phyloP scores from a whole-genome alignment of 1,140 invertebrate genomes.

The Acromyrmex charruanus region DNA sequence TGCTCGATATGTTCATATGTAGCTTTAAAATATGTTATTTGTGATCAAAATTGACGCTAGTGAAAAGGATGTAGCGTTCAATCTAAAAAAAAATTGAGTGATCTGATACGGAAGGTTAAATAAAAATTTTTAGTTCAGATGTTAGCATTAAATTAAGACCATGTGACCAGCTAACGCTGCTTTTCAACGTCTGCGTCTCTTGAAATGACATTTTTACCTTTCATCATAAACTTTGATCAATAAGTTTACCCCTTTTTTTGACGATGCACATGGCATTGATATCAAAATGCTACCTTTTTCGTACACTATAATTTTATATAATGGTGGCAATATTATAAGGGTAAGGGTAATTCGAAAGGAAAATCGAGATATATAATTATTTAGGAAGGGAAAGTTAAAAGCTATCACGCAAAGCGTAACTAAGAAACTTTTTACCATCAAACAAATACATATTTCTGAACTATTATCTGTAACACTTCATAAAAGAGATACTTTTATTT shows the following conservation, averaged over 20 bases:
- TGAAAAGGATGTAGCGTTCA: too few species aligned
- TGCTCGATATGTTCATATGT: too few species aligned
- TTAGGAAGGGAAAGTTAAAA: background rate
- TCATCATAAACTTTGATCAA: too few species aligned
- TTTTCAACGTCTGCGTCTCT: too few species aligned
- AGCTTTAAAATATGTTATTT: too few species aligned
- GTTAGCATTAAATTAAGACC: too few species aligned
- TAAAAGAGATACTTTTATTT: background rate
- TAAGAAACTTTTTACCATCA: background rate
- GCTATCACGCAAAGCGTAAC: background rate
- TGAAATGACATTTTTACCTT: too few species aligned
- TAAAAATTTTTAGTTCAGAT: too few species aligned
- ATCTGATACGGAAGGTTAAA: too few species aligned
- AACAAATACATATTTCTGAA: background rate
- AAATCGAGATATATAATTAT: constrained; percentile 18
- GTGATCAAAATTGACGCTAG: too few species aligned
- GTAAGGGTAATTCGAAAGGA: background rate
- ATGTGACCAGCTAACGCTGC: too few species aligned
- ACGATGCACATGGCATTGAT: background rate
- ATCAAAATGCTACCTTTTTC: background rate
- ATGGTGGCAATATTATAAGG: background rate
- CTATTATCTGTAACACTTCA: background rate
- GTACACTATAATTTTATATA: background rate
- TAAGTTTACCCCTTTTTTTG: background rate
- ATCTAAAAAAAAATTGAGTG: too few species aligned